Conservation (phyloP, 2,888 invertebrate species). For the Teleogryllus oceanicus region DNA sequence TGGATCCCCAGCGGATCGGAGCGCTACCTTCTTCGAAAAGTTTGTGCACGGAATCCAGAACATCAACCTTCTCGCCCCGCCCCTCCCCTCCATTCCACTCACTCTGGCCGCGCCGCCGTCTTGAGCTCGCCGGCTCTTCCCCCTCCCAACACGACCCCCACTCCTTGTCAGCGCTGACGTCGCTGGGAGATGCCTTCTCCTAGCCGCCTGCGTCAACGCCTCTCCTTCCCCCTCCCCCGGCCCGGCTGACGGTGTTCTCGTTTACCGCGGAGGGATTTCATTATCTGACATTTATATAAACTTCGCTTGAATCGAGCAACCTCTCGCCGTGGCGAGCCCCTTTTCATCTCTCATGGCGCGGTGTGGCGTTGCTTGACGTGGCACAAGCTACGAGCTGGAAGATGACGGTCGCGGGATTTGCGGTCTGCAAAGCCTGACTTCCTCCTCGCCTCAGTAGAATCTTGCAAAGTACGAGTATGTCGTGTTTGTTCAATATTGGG, state of each 20-base stretch:
- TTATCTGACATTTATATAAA: not conserved
- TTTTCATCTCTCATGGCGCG: too few species aligned
- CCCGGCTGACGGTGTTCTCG: not conserved
- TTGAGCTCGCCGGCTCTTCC: not conserved
- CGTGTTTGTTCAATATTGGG: too few species aligned
- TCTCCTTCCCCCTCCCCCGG: not conserved
- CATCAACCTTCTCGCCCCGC: not conserved
- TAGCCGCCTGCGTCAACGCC: not conserved
- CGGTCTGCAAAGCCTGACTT: too few species aligned
- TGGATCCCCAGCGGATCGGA: not conserved
- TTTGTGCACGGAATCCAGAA: not conserved
- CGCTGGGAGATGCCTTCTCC: not conserved
- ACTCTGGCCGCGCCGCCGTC: not conserved
- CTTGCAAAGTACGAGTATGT: too few species aligned
- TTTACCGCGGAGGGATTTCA: not conserved
- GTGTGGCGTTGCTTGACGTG: too few species aligned
- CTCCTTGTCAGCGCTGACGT: not conserved
- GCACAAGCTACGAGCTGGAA: too few species aligned
- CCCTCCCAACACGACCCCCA: not conserved
- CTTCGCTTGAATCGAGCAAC: not conserved
- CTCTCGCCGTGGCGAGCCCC: too few species aligned
- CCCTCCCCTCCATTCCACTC: not conserved
- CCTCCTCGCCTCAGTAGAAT: too few species aligned
- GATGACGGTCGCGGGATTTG: too few species aligned
- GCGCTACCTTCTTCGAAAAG: not conserved